Conservation (phyloP, 2,113 vertebrate genomes). For the Ifrita kowaldi region DNA sequence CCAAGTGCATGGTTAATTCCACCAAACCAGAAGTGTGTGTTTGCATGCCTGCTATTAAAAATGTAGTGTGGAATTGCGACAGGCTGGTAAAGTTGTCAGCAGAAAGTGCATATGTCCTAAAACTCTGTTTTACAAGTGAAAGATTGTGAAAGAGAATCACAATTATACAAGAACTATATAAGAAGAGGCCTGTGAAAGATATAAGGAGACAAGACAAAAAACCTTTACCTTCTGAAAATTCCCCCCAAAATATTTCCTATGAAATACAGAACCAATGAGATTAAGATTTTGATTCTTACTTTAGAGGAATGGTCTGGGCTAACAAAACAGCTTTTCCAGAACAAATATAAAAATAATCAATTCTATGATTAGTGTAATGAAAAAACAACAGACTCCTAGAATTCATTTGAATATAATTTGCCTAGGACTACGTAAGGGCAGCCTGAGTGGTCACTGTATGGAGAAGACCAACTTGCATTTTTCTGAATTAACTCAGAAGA, state of each 20-base stretch:
- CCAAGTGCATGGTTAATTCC: neutral
- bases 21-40: neutral
- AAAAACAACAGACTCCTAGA: neutral
- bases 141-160: no score
- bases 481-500: neutral
- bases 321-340: neutral
- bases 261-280: neutral
- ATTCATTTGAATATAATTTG: neutral
- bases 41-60: neutral
- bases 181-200: neutral
- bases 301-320: neutral
- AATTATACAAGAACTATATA: no score
- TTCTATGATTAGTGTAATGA: neutral
- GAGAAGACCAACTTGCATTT: neutral
- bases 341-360: neutral
- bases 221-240: neutral
- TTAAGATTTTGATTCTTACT: neutral
- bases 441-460: neutral
- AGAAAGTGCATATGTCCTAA: neutral
- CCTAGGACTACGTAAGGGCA: neutral
- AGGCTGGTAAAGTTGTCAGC: neutral
- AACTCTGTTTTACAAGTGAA: neutral
- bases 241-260: neutral
- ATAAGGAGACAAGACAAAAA: neutral
- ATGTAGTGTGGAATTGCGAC: neutral